Evolutionary conservation across 2,888 invertebrate species (phyloP).

Genomic region (Rugalucina vietnamica): DNA sequence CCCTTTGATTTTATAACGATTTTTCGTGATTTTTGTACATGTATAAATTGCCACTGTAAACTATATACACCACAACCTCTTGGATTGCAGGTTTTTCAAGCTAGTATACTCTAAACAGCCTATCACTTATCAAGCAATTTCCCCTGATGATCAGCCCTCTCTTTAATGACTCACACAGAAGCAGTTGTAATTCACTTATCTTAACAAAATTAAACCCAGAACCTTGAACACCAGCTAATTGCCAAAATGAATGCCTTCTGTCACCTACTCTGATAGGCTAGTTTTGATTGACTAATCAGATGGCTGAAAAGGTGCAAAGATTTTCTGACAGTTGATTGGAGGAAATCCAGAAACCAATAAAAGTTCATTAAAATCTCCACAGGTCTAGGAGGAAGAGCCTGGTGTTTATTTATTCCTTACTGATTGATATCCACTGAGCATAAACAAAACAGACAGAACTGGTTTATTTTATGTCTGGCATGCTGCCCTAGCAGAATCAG

Average conservation of each 20-base stretch:
- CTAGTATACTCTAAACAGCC: background rate
- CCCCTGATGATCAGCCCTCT: constrained; percentile 5
- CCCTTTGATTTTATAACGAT: too few relatives aligned
- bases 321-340: background rate
- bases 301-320: background rate
- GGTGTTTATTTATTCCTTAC: background rate
- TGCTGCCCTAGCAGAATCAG: constrained; percentile 12
- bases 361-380: background rate
- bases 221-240: background rate
- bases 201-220: constrained; percentile 19
- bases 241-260: background rate
- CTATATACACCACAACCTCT: too few relatives aligned
- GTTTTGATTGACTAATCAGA: background rate
- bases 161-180: constrained; percentile 12
- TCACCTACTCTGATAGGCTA: background rate
- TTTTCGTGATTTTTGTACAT: too few relatives aligned
- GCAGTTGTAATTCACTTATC: constrained; percentile 17
- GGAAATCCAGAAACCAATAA: background rate
- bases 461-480: constrained; percentile 6
- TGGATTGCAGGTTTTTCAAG: background rate
- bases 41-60: too few relatives aligned
- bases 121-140: constrained; percentile 17
- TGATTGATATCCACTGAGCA: background rate
- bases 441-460: constrained; percentile 14
- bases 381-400: background rate